Evolutionary conservation across 2,888 invertebrate species (phyloP).

Genomic region (Callyntrura guangdongensis): DNA sequence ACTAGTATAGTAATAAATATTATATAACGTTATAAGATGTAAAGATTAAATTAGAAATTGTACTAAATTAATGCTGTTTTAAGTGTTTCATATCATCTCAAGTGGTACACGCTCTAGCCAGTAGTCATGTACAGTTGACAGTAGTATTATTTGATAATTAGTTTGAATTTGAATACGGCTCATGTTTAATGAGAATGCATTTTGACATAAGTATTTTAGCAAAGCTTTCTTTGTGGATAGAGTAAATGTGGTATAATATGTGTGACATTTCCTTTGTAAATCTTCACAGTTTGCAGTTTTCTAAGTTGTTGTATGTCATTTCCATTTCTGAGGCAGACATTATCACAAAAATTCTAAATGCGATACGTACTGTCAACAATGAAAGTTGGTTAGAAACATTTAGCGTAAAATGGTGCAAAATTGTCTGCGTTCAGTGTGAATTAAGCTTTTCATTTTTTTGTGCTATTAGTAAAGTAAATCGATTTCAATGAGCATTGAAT

Average conservation of each 20-base stretch:
- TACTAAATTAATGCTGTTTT: not conserved
- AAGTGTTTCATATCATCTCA: not conserved
- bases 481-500: slow-evolving; percentile 12
- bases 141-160: no score
- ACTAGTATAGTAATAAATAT: not conserved
- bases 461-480: slow-evolving; percentile 44
- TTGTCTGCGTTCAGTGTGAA: slow-evolving; percentile 26
- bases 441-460: slow-evolving; percentile 50
- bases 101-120: not conserved
- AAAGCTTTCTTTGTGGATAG: not conserved
- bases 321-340: not conserved
- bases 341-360: slow-evolving; percentile 14
- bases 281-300: slow-evolving; percentile 8
- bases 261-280: not conserved
- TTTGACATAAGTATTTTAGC: not conserved
- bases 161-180: not conserved
- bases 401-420: slow-evolving; percentile 11
- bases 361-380: no score
- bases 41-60: not conserved
- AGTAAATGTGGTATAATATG: not conserved
- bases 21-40: not conserved
- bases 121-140: not conserved
- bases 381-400: not conserved
- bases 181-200: not conserved
- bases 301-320: no score